Evolutionary conservation across 1,140 invertebrate genomes (phyloP).

Genomic region (Mamestra configurata): DNA sequence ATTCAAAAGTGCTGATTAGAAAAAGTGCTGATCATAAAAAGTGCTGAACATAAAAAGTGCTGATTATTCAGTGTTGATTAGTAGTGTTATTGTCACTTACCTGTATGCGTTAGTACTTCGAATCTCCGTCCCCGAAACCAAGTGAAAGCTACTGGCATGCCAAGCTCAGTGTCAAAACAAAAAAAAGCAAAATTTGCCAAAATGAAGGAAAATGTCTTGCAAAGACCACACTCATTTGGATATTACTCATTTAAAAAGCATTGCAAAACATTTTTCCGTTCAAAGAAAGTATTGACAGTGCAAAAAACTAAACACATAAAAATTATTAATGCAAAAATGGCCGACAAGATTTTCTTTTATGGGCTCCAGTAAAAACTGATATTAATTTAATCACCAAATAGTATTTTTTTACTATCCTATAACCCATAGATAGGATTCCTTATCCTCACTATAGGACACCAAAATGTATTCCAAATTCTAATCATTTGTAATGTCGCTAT

Average conservation of each 20-base stretch:
- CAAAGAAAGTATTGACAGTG: not conserved
- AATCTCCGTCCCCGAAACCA: slow-evolving; percentile 59
- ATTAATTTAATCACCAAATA: no score
- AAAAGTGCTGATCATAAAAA: not conserved
- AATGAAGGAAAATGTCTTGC: not conserved
- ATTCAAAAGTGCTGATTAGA: not conserved
- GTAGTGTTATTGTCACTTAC: slow-evolving; percentile 57
- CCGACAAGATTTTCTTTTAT: no score
- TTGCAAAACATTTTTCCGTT: not conserved
- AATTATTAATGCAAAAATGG: no score
- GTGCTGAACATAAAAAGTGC: slow-evolving; percentile 1
- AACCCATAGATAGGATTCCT: no score
- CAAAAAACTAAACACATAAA: not conserved
- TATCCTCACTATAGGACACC: no score
- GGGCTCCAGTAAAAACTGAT: no score
- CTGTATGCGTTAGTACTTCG: slow-evolving; percentile 50
- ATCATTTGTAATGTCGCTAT: no score
- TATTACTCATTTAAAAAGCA: not conserved
- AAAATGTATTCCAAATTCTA: no score
- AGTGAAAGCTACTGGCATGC: slow-evolving; percentile 59
- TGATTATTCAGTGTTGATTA: not conserved
- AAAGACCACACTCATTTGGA: not conserved
- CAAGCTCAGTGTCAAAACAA: slow-evolving; percentile 19
- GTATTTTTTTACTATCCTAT: no score
- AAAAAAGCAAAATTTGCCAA: not conserved